phyloP scores from a whole-genome alignment of 2,888 invertebrate species.

The Heteromyza rotundicornis region DNA sequence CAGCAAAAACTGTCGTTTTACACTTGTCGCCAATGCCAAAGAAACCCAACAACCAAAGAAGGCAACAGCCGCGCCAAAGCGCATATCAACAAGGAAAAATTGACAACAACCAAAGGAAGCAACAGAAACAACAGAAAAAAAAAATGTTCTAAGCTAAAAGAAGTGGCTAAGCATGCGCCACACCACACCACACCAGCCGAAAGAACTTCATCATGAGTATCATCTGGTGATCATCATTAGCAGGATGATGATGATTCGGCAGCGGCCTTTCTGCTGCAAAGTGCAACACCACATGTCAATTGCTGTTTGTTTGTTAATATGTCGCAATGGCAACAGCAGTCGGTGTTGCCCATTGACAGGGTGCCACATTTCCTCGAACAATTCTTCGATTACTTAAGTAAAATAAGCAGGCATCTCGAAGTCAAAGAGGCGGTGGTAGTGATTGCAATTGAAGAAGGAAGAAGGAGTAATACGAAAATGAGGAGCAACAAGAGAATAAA shows the following conservation, averaged over 20 bases:
- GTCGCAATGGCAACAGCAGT: not conserved
- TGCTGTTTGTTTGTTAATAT: conserved; percentile 8
- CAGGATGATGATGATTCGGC: not conserved
- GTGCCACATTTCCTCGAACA: too few relatives aligned
- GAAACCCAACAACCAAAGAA: conserved; percentile 48
- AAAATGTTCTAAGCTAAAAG: too few relatives aligned
- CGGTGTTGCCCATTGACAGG: not conserved
- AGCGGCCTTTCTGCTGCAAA: not conserved
- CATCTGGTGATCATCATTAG: not conserved
- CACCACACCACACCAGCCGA: conserved; percentile 38
- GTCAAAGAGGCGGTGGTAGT: too few relatives aligned
- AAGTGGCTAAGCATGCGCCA: conserved; percentile 3
- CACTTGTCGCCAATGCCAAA: conserved; percentile 58
- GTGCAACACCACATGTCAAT: conserved; percentile 21
- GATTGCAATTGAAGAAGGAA: not conserved
- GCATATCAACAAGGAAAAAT: not conserved
- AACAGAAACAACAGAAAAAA: too few relatives aligned
- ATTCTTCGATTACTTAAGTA: too few relatives aligned
- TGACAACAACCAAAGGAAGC: too few relatives aligned
- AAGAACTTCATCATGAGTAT: conserved; percentile 36
- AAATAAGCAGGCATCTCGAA: too few relatives aligned
- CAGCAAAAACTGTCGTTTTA: conserved; percentile 49
- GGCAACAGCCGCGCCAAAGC: conserved; percentile 24
- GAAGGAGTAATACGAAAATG: too few relatives aligned
- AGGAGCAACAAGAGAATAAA: not conserved